Conservation (phyloP, 2,113 vertebrate species). For the Cyprichromis sp. region DNA sequence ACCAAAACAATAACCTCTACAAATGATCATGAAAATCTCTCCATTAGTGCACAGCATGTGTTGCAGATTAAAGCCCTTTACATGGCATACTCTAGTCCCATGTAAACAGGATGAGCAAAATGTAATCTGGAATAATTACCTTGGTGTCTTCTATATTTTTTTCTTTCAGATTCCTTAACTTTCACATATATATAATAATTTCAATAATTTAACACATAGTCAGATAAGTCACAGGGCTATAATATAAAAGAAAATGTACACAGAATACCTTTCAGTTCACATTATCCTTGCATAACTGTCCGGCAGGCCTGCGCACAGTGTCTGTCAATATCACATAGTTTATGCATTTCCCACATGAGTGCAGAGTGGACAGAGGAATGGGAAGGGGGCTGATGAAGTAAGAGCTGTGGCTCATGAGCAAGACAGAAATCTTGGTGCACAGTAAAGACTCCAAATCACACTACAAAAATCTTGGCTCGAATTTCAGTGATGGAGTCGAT, state of each 20-base stretch:
- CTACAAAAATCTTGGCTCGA: constrained; percentile 12
- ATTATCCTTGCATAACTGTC: constrained; percentile 12
- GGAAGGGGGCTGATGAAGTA: neutral
- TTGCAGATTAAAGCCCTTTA: constrained; percentile 10
- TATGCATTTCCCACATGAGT: constrained; percentile 18
- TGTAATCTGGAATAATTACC: neutral
- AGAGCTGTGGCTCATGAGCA: neutral
- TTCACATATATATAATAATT: neutral
- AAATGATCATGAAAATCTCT: neutral
- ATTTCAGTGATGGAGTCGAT: constrained; percentile 27
- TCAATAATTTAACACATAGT: neutral
- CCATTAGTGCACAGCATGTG: neutral
- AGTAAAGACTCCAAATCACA: neutral
- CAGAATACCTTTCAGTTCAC: neutral
- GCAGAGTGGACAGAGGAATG: constrained; percentile 3
- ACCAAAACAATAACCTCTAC: neutral
- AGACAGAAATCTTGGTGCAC: neutral
- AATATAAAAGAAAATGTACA: neutral
- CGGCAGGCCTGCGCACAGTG: neutral
- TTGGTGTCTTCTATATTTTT: neutral
- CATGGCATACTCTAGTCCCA: neutral
- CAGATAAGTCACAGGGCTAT: neutral
- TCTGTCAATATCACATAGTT: constrained; percentile 7
- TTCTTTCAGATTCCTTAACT: neutral
- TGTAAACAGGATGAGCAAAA: neutral